A percentile compares a stretch with the other conserved stretches of the same genome.
Conservation (phyloP, 2,797 vertebrate species). For the Hippopotamyrus pictus region DNA sequence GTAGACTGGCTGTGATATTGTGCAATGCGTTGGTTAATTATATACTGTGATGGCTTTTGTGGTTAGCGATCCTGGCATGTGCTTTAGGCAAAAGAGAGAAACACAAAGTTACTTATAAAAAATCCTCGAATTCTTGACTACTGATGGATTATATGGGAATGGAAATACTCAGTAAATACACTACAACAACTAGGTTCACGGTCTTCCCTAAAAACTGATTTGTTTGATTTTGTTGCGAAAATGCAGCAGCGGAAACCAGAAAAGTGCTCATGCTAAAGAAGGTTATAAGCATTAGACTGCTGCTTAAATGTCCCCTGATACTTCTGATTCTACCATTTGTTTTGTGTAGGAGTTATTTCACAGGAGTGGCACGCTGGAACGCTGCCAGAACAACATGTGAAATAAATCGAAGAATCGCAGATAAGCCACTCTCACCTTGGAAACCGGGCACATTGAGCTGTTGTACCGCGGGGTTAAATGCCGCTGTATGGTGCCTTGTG, state of each 20-base stretch:
- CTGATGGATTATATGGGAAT: not conserved
- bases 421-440: not conserved
- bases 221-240: not conserved
- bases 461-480: not conserved
- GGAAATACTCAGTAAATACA: not conserved
- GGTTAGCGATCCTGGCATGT: constrained; percentile 21
- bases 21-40: constrained; percentile 59
- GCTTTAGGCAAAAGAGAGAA: constrained; percentile 24
- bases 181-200: not conserved
- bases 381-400: not conserved
- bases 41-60: constrained; percentile 45
- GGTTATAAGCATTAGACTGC: not conserved
- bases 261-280: not conserved
- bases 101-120: constrained; percentile 19
- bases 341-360: not conserved
- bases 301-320: not conserved
- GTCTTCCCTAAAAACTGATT: not conserved
- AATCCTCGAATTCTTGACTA: constrained; percentile 12
- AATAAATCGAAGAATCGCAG: not conserved
- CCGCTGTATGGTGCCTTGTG: not conserved
- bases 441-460: not conserved
- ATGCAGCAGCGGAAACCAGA: not conserved
- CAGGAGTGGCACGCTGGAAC: not conserved
- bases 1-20: constrained; percentile 38
- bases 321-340: not conserved